phyloP scores from a whole-genome alignment of 2,888 invertebrate genomes.

The Dendrolimus pini region DNA sequence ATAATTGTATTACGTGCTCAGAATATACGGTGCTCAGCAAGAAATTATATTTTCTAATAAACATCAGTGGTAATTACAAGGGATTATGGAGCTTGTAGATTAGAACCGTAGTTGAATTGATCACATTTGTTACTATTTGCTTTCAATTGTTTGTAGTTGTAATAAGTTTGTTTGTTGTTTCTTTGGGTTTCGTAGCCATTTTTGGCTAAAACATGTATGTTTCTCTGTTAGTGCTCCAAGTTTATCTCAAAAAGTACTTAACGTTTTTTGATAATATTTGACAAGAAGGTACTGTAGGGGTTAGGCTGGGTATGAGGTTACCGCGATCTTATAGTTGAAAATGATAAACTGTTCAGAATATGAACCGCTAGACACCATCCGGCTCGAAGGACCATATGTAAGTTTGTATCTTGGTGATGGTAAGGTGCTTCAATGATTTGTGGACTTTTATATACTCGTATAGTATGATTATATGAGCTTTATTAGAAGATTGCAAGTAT shows the following conservation, averaged over 20 bases:
- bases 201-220: neutral
- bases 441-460: too few relatives aligned
- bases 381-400: too few relatives aligned
- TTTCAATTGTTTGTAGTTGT: neutral
- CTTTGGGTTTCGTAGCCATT: neutral
- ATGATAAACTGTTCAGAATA: too few relatives aligned
- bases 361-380: too few relatives aligned
- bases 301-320: too few relatives aligned
- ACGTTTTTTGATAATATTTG: neutral
- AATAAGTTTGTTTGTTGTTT: neutral
- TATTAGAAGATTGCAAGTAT: too few relatives aligned
- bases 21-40: slow-evolving; percentile 27
- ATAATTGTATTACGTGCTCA: slow-evolving; percentile 50
- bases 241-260: neutral
- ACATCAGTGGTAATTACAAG: slow-evolving; percentile 32
- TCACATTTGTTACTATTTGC: neutral
- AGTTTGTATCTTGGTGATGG: too few relatives aligned
- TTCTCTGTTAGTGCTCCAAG: neutral
- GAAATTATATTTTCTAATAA: slow-evolving; percentile 45
- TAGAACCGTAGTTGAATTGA: neutral
- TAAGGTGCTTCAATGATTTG: too few relatives aligned
- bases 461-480: too few relatives aligned
- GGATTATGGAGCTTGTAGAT: slow-evolving; percentile 3
- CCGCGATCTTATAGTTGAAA: too few relatives aligned
- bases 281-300: too few relatives aligned